Base-by-base conservation (phyloP, 1,140 invertebrate genomes). In the Glomeris maerens region DNA sequence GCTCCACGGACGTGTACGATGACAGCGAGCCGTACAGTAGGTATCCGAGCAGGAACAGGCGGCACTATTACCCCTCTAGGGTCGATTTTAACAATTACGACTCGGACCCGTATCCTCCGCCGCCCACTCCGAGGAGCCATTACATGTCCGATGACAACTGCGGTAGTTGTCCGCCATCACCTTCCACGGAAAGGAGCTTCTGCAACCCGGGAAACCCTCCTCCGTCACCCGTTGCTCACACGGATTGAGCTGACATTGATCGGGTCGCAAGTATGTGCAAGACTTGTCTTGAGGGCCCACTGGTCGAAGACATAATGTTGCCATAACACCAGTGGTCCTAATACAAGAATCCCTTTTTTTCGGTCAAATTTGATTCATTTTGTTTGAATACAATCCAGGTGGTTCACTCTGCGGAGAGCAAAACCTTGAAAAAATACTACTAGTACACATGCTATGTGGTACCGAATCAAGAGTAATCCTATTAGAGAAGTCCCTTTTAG, bases 1-100 rank as follows among this genome's bases (percentile, higher is more conserved):
- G 88, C 64, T 88, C 85, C 56, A 94, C 91, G 2, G 90, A 94
- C 64, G 83, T 92, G 10, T 90, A 84, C 64, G 85, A 91, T 60
- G 88, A 92, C 52, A 67, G 65, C 55, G 68, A 69, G 54, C 64
- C 67, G 25, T 67, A 54, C 25, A 45, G 22, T 25, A 25, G 21
- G 28, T 26, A 28, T 25, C 20, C 41, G 21, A 17, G 14, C 29
- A 29, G 49, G 17, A 44, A 29, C 39, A 45, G 49, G 14, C 38
- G 27, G 14, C 47, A 28, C 13, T 53, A 57, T 28, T 52, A 54
- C 27, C 38, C 52, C 26, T 63, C 51, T 2, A 36, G 41, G 14
- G 48, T 59, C 38, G 47, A 60, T 42, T 49, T 62, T 39, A 61
- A 64, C 49, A 74, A 78, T 49, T 78, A 75, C 54, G 80, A 83